These are phyloP conservation scores for Actinemys pallida DNA, from an alignment of 2,113 vertebrate species.

Conservation along the genomic window DNA sequence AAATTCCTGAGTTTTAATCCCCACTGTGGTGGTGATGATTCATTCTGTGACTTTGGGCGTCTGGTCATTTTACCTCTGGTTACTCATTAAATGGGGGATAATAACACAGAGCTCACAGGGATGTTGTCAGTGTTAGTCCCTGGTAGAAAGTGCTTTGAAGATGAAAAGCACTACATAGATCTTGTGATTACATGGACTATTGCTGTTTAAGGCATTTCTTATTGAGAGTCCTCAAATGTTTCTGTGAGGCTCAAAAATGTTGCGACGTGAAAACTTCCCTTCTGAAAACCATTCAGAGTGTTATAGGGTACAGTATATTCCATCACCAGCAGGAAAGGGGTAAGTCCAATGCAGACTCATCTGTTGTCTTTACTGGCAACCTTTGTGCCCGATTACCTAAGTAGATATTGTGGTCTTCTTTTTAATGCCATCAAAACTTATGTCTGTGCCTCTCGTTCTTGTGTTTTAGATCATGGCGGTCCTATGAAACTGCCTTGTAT, in stretches of 20 bases:
- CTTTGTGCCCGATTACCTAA: neutral
- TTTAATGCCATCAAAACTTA: conserved; percentile 32
- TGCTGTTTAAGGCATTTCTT: conserved; percentile 21
- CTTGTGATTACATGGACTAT: neutral
- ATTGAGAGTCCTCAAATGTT: neutral
- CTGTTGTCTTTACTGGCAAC: neutral
- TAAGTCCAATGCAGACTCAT: neutral
- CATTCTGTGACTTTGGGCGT: conserved; percentile 29
- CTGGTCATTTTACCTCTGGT: neutral
- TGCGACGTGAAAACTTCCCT: neutral
- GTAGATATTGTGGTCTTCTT: neutral
- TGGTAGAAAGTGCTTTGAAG: neutral
- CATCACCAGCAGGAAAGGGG: neutral
- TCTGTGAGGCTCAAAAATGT: neutral
- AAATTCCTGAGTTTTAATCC: conserved; percentile 22
- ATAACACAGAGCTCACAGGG: neutral
- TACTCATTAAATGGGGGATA: neutral
- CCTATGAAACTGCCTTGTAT: conserved; percentile 96
- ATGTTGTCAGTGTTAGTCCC: neutral
- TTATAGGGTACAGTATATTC: neutral
- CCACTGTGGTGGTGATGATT: conserved; percentile 13
- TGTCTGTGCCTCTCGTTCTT: conserved; percentile 56
- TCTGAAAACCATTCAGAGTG: neutral
- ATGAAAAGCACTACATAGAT: neutral
- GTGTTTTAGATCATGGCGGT: conserved; percentile 90